phyloP scores from a whole-genome alignment of 2,888 invertebrate species.

The Diogma glabrata region DNA sequence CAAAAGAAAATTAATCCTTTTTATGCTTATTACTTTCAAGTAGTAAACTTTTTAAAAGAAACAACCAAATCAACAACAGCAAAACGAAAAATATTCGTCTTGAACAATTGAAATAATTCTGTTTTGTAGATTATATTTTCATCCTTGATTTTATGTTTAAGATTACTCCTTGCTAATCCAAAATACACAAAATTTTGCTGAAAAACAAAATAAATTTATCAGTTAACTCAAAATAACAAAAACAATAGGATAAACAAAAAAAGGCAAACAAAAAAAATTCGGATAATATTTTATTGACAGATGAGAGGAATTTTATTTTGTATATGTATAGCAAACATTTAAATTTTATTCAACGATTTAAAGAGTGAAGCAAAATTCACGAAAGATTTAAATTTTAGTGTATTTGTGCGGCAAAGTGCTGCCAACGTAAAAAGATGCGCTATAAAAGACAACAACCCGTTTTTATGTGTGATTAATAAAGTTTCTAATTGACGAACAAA shows the following conservation, averaged over 20 bases:
- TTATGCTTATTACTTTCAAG: not conserved
- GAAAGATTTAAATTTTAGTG: no score
- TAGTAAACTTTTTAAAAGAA: no score
- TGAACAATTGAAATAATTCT: not conserved
- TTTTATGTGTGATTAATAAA: no score
- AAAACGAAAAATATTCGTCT: not conserved
- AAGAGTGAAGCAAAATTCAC: no score
- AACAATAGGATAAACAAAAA: not conserved
- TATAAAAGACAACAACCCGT: no score
- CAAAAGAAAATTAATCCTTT: not conserved
- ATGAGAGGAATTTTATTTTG: conserved; percentile 7
- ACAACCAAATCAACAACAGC: not conserved
- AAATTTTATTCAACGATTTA: no score
- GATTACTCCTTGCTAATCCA: conserved; percentile 2
- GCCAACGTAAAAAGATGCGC: no score
- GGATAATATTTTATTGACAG: conserved; percentile 7
- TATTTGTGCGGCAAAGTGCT: no score
- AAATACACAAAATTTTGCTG: conserved; percentile 1
- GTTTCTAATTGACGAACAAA: no score
- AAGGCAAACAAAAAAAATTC: conserved; percentile 1
- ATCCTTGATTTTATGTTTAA: not conserved
- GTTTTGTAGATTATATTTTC: not conserved
- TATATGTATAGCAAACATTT: no score
- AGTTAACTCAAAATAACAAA: conserved; percentile 4
- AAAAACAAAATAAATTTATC: conserved; percentile 6